These are phyloP conservation scores for Chelidonichthys spinosus DNA, from an alignment of 2,797 vertebrate genomes.

Conservation along the genomic window DNA sequence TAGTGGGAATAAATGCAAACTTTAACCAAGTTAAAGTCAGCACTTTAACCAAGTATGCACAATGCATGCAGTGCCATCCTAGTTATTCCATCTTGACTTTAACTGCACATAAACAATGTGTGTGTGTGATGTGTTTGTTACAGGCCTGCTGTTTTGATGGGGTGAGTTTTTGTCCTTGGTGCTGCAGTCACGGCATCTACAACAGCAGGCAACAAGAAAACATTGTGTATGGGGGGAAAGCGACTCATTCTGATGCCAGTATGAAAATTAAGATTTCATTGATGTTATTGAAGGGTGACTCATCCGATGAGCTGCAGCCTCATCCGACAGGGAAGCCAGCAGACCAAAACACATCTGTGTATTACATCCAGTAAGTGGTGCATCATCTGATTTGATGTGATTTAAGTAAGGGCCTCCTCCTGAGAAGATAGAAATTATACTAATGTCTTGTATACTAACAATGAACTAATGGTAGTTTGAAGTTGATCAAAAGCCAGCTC, in stretches of 20 bases:
- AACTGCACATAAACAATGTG: slow-evolving; percentile 4
- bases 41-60: too few species aligned
- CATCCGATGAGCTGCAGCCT: slow-evolving; percentile 52
- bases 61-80: neutral
- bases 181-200: neutral
- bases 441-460: slow-evolving; percentile 53
- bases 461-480: slow-evolving; percentile 53
- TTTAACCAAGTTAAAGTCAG: too few species aligned
- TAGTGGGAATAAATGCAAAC: too few species aligned
- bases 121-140: neutral
- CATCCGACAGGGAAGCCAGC: slow-evolving; percentile 40
- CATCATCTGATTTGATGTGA: slow-evolving; percentile 65
- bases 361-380: slow-evolving; percentile 62
- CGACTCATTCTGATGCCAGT: slow-evolving; percentile 37
- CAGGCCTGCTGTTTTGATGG: neutral
- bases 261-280: slow-evolving; percentile 61
- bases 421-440: slow-evolving; percentile 52
- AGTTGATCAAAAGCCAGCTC: slow-evolving; percentile 53
- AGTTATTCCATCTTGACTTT: slow-evolving; percentile 2
- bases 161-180: slow-evolving; percentile 16
- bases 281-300: slow-evolving; percentile 64
- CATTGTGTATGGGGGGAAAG: neutral
- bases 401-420: slow-evolving; percentile 59
- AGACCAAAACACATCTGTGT: slow-evolving; percentile 56
- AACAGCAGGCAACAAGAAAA: slow-evolving; percentile 5